Percentiles rank a stretch among this genome's conserved stretches.
phyloP scores from a whole-genome alignment of 1,140 invertebrate genomes.

The Calosoma granatense region DNA sequence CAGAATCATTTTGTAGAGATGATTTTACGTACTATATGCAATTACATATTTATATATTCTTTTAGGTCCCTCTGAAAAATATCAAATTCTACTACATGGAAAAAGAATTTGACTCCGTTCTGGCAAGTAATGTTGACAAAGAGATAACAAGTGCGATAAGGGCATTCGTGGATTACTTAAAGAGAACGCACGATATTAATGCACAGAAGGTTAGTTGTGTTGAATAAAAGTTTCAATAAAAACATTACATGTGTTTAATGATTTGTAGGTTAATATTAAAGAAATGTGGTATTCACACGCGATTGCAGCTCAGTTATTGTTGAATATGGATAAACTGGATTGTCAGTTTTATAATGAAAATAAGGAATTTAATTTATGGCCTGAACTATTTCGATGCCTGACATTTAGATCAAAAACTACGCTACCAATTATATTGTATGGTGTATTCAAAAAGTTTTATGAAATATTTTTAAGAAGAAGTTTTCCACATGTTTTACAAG shows the following conservation, averaged over 20 bases:
- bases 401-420: conserved; percentile 47
- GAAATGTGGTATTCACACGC: conserved; percentile 50
- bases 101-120: conserved; percentile 51
- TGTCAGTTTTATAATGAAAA: conserved; percentile 46
- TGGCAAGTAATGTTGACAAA: conserved; percentile 48
- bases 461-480: conserved; percentile 39
- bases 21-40: neutral
- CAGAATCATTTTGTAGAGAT: neutral
- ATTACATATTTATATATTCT: conserved; percentile 16
- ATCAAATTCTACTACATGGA: conserved; percentile 72
- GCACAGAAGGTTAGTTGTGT: conserved; percentile 44
- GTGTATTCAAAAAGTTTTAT: conserved; percentile 40
- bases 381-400: conserved; percentile 28
- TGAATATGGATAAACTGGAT: conserved; percentile 48
- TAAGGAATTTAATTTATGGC: conserved; percentile 26
- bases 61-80: conserved; percentile 53
- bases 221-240: conserved; percentile 19
- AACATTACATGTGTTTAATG: conserved; percentile 15
- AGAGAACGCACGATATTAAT: conserved; percentile 41
- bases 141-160: conserved; percentile 58
- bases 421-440: conserved; percentile 43
- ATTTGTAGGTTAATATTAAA: conserved; percentile 42
- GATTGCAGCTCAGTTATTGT: conserved; percentile 41
- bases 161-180: conserved; percentile 51
- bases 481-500: conserved; percentile 38